Percentiles rank a stretch among this genome's conserved stretches.
These are phyloP conservation scores for Drosophila emarginata DNA, from an alignment of 2,888 invertebrate species.

Conservation along the genomic window DNA sequence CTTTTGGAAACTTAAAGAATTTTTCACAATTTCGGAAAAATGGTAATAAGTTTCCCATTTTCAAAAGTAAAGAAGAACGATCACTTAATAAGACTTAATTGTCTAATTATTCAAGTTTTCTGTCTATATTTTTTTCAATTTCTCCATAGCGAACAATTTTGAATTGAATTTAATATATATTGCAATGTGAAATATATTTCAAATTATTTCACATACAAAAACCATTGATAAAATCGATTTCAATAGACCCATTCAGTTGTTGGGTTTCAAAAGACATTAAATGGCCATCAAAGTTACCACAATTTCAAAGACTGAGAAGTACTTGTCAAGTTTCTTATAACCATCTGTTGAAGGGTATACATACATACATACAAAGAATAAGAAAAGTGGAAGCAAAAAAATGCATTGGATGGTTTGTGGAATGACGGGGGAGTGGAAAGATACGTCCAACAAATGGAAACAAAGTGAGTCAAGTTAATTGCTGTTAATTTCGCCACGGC, in stretches of 20 bases:
- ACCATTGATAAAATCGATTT: background rate
- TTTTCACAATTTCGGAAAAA: no score
- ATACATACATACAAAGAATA: background rate
- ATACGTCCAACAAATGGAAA: conserved; percentile 30
- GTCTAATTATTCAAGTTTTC: no score
- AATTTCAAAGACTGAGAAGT: no score
- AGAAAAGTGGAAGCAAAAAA: conserved; percentile 44
- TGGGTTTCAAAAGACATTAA: no score
- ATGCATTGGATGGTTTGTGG: conserved; percentile 33
- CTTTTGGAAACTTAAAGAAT: no score
- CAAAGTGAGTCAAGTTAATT: conserved; percentile 74
- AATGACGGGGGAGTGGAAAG: conserved; percentile 2
- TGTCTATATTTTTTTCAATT: no score
- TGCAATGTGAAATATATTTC: background rate
- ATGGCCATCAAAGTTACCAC: no score
- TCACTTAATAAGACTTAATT: no score
- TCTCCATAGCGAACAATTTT: no score
- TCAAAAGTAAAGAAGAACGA: no score
- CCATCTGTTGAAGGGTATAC: background rate
- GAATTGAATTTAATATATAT: background rate
- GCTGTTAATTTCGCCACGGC: conserved; percentile 72
- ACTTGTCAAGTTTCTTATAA: background rate
- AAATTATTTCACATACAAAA: background rate
- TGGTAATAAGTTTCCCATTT: no score
- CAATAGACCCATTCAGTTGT: no score